Base-by-base conservation (phyloP, 2,113 vertebrate species). In the Meleagris gallopavo region DNA sequence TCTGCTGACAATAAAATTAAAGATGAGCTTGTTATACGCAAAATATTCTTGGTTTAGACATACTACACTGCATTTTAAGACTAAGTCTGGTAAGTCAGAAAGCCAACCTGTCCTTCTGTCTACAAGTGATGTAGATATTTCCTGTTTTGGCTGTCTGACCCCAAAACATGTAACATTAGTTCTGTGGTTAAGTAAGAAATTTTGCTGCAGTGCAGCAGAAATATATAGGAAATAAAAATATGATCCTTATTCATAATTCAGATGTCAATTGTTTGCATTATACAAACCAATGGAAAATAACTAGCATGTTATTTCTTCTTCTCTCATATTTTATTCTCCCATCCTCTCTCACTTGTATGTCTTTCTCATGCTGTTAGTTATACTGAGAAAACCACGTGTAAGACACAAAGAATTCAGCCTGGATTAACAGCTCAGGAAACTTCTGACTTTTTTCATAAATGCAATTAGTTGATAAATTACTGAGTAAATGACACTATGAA, bases 381-480 rank as follows among this genome's bases (percentile, higher is more conserved):
- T 29, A 57, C 10, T 19, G 36, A 38, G 52, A 80, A 81, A 77
- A 52, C 24, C 27, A 61, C 18, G 48, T 41, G 38, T 55, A 82
- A 36, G 9, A 52, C 34, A 48, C 9, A 45, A 86, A 78, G 21
- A 71, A 46, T 87, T 94, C 74, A 80, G 17, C 14, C 43, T 80
- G 9, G 3, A 89, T 74, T 64, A 89, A 25, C 40, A 76, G 25
- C 4, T 74, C 50, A 81, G 17, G 7, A 66, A 50, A 16, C 20
- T 89, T 32, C 16, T 7, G 13, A 78, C 29, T 64, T 73, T 88
- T 57, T 45, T 41, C 2, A 22, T 58, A 65, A 79, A 62, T 43
- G 54, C 17, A 46, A 75, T 88, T 73, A 65, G 76, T 40, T 90
- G 32, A 34, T 62, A 38, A 91, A 81, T 93, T 93, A 92, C 82